Percentiles rank a stretch among this genome's conserved stretches.
Conservation (phyloP, 2,888 invertebrate genomes). For the Marronus borbonicus region DNA sequence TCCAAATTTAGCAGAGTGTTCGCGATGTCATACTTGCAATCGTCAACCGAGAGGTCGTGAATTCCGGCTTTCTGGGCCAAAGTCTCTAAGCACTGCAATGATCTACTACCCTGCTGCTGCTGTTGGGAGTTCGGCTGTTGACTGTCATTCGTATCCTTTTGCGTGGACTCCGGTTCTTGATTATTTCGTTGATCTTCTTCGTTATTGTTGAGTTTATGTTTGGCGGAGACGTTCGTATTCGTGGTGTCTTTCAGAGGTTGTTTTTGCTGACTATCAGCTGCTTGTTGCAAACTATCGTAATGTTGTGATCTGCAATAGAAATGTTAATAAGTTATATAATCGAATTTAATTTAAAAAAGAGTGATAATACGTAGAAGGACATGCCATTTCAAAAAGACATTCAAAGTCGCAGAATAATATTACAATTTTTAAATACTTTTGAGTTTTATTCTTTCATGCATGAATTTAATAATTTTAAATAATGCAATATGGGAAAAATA, state of each 20-base stretch:
- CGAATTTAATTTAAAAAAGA: background rate
- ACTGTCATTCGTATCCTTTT: conserved; percentile 59
- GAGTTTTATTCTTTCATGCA: background rate
- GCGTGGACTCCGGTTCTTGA: conserved; percentile 67
- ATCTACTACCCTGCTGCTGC: conserved; percentile 67
- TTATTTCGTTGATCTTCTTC: conserved; percentile 62
- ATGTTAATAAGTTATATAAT: background rate
- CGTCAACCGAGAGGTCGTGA: conserved; percentile 78
- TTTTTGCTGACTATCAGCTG: conserved; percentile 68
- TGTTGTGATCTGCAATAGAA: conserved; percentile 75
- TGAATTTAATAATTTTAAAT: no score
- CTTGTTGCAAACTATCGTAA: conserved; percentile 75
- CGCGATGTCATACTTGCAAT: conserved; percentile 81
- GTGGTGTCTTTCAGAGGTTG: conserved; percentile 70
- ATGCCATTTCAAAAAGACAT: background rate
- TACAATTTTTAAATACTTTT: no score
- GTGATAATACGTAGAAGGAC: background rate
- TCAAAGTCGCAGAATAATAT: background rate
- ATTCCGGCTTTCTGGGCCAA: conserved; percentile 81
- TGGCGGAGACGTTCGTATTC: conserved; percentile 63
- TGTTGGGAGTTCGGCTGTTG: conserved; percentile 50
- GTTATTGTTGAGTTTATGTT: conserved; percentile 64
- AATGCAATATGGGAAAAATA: no score
- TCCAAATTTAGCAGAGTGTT: conserved; percentile 78
- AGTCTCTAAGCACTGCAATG: conserved; percentile 81